A percentile compares a stretch with the other conserved stretches of the same genome.
phyloP scores from a whole-genome alignment of 2,113 vertebrate genomes.

The Daboia siamensis region DNA sequence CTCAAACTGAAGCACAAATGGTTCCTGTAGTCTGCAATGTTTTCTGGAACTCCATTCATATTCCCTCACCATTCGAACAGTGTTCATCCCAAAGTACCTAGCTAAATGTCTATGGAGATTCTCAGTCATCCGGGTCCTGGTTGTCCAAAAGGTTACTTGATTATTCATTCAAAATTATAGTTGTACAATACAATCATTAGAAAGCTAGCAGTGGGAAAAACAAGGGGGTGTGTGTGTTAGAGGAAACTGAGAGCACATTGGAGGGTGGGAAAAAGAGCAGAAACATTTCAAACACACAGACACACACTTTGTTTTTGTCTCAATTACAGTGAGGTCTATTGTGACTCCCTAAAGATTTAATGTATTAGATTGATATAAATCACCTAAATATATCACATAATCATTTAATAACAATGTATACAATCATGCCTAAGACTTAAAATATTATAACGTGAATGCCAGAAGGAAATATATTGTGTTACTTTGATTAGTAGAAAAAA shows the following conservation, averaged over 20 bases:
- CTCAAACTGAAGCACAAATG: not conserved
- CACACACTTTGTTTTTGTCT: not conserved
- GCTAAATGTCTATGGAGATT: too few species aligned
- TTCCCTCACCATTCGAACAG: not conserved
- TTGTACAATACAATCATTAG: not conserved
- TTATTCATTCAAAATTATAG: not conserved
- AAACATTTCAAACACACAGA: not conserved
- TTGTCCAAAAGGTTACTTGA: not conserved
- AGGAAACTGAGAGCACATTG: not conserved
- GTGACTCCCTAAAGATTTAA: not conserved
- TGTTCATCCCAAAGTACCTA: not conserved
- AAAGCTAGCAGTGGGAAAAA: not conserved
- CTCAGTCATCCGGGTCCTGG: too few species aligned
- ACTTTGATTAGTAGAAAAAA: not conserved
- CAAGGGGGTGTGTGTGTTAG: too few species aligned
- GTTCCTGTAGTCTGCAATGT: not conserved
- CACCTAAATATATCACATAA: not conserved
- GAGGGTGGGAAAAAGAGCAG: not conserved
- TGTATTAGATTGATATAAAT: not conserved
- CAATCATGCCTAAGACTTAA: not conserved
- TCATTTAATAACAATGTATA: not conserved
- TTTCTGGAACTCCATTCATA: not conserved
- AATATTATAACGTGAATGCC: not conserved
- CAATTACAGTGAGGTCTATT: not conserved
- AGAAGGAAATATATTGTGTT: not conserved